phyloP scores from a whole-genome alignment of 1,140 invertebrate genomes.

The Micrasema minimum region DNA sequence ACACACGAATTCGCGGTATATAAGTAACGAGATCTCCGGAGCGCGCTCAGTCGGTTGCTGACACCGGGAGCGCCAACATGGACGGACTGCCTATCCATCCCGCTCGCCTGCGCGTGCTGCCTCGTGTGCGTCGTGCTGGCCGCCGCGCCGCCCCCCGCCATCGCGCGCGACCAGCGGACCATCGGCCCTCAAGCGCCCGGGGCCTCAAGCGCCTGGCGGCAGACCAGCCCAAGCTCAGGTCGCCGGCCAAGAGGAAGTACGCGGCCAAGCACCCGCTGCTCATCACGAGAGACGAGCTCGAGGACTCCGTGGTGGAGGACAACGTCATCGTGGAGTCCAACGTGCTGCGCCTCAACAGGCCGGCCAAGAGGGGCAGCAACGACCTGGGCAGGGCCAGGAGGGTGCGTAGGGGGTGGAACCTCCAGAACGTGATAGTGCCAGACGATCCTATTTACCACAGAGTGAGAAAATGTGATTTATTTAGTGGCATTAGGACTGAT shows the following conservation, averaged over 20 bases:
- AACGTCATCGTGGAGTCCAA: constrained; percentile 65
- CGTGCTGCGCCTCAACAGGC: constrained; percentile 59
- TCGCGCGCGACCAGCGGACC: constrained; percentile 10
- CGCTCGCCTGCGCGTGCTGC: constrained; percentile 19
- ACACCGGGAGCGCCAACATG: constrained; percentile 35
- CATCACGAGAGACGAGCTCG: constrained; percentile 52
- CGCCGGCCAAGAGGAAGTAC: constrained; percentile 26
- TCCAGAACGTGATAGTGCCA: constrained; percentile 65
- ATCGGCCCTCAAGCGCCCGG: constrained; percentile 4
- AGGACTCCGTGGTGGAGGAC: constrained; percentile 60
- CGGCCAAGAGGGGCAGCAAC: constrained; percentile 54
- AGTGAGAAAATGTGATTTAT: constrained; percentile 33
- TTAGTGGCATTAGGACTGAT: background rate
- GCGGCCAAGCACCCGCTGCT: constrained; percentile 52
- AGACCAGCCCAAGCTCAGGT: constrained; percentile 11
- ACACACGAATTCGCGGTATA: constrained; percentile 49
- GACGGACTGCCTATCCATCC: constrained; percentile 16
- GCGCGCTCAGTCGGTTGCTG: constrained; percentile 43
- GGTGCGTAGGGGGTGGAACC: constrained; percentile 64
- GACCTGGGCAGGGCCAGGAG: constrained; percentile 55
- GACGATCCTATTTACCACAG: constrained; percentile 54
- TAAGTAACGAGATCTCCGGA: constrained; percentile 47
- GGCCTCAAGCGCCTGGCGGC: constrained; percentile 9
- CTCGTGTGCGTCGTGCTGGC: background rate
- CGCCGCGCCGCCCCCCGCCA: constrained; percentile 5